Base-by-base conservation (phyloP, 2,888 invertebrate genomes). In the Lepidochrysops patricia region DNA sequence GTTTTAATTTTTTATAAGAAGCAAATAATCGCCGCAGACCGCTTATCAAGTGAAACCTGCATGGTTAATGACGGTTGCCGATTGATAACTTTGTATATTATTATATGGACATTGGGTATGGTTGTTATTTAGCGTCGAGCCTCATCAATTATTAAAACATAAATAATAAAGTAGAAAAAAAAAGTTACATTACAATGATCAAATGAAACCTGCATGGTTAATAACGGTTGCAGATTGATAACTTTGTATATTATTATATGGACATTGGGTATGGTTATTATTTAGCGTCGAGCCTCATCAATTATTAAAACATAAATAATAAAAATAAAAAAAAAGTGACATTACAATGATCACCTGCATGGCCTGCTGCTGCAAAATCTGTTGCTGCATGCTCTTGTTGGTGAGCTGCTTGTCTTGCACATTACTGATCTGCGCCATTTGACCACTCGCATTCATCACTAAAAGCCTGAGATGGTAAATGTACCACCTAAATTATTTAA, bases 381-480 rank as follows among this genome's bases (percentile, higher is more conserved):
- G 76, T 50, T 87, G 87, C 48, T 84, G 84, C 77, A 86, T 91
- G 80, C 69, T 90, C 82, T 88, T 93, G 60, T 67, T 89, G 80
- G 68, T 79, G 68, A 72, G 85, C 77, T 90, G 91, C 84, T 78
- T 93, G 85, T 78, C 92, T 76, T 73, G 90, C 72, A 80, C 70
- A 61, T 74, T 80, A 1, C 84, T 70, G 2, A 91, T 84, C 72
- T 91, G 90, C 0, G 89, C 78, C 88, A 91, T 90, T 58, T 91
- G 91, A 0, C 91, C 90, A 23, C 85, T 77, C 0, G 91, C 77
- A 68, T 91, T 92, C 92, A 92, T 91, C 58, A 92, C 84, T 60
- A 91, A 67, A 73, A 92, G 79, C 68, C 91, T 91, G 72, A 0
- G 9, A 35, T 9, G 13, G n/a, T 23, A 50, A 57, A 60, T 4